Base-by-base conservation (phyloP, 1,140 invertebrate genomes). In the Epicauta chinensis region DNA sequence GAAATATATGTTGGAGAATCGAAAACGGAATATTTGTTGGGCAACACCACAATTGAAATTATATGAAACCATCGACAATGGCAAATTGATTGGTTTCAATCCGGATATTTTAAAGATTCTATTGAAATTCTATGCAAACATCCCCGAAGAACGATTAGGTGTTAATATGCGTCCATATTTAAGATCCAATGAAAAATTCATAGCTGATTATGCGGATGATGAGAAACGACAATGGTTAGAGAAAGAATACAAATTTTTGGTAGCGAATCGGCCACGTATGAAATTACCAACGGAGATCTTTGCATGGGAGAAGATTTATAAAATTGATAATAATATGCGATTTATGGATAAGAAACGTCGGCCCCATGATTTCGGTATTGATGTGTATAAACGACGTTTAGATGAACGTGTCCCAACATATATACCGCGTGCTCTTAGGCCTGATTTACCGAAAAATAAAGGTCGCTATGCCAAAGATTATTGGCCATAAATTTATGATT, bases 11-110 rank as follows among this genome's bases (percentile, higher is more conserved):
- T 70, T 78, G 35, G 71, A 72, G 16, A 93, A 92, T 73, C 72
- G 76, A 0, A 77, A 79, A 55, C 73, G 79, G 29, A 97, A 97
- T 71, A 66, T 93, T 32, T 92, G 89, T 60, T 94, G 87, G 80
- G 77, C 79, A n/a, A 86, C 82, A 11, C 71, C 79, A 17, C 75
- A 82, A 11, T 62, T 84, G 53, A 79, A 86, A 55, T 71, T 97
- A 0, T 95, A 82, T 71, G 87, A 91, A 30, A 71, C 70, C 16
- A 77, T 92, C 31, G 81, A 87, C 64, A 65, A 83, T 60, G 83
- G 81, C 4, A 77, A 85, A 71, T 71, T 94, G 2, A 68, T 83
- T 55, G 86, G 83, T 45, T 81, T 93, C 35, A 94, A 96, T 75
- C 84, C 90, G 46, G 79, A 85, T 35, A 84, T 89, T 2, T 64